These are phyloP conservation scores for Brachylomia viminalis DNA, from an alignment of 2,888 invertebrate species.

Conservation along the genomic window DNA sequence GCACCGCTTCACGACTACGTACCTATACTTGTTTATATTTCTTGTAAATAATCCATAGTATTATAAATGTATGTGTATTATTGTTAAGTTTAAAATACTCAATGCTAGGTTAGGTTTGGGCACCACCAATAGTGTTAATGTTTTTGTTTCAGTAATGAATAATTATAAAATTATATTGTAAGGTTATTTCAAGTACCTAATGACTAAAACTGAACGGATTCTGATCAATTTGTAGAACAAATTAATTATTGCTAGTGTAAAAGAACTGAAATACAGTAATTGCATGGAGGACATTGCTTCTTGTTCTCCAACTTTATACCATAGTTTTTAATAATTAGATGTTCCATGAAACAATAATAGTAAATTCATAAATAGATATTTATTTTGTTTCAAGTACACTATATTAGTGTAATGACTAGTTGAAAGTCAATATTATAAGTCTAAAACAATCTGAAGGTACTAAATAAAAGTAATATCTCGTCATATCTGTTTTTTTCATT, in stretches of 20 bases:
- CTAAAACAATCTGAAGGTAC: conserved; percentile 78
- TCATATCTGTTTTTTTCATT: conserved; percentile 49
- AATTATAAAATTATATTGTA: conserved; percentile 44
- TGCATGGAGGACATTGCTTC: conserved; percentile 11
- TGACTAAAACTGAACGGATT: conserved; percentile 41
- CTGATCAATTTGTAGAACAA: conserved; percentile 64
- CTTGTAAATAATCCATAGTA: conserved; percentile 84
- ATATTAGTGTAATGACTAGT: conserved; percentile 89
- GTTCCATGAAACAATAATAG: conserved; percentile 38
- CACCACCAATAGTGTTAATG: conserved; percentile 78
- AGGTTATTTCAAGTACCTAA: conserved; percentile 57
- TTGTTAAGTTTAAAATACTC: conserved; percentile 86
- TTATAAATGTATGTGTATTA: conserved; percentile 76
- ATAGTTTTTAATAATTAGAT: conserved; percentile 45
- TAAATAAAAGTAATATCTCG: conserved; percentile 74
- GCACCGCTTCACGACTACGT: conserved; percentile 70
- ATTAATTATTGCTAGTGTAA: conserved; percentile 36
- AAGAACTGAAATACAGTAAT: conserved; percentile 52
- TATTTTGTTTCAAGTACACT: conserved; percentile 86
- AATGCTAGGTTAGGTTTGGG: conserved; percentile 78
- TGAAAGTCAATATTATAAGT: conserved; percentile 72
- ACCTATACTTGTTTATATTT: conserved; percentile 71
- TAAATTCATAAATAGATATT: conserved; percentile 71
- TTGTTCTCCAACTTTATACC: conserved; percentile 26
- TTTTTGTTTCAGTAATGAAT: conserved; percentile 54